Conservation (phyloP, 2,797 vertebrate genomes). For the Tokudaia muenninki region DNA sequence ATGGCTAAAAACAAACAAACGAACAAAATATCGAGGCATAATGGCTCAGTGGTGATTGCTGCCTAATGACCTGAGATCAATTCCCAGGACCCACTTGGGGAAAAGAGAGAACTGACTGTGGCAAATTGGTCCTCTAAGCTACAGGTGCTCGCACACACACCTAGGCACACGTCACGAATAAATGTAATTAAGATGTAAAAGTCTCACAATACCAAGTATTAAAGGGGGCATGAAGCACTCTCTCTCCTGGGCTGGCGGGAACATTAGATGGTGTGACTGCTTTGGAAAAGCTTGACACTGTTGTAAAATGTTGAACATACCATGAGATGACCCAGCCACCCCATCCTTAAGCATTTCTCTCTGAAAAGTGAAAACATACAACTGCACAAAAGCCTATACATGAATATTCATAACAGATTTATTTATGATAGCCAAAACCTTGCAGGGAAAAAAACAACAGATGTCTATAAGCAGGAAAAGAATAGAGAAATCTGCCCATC, state of each 20-base stretch:
- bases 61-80: background rate
- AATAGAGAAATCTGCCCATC: background rate
- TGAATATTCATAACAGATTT: background rate
- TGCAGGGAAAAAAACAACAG: background rate
- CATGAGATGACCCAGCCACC: background rate
- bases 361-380: background rate
- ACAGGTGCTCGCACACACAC: background rate
- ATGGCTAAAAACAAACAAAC: background rate
- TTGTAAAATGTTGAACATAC: background rate
- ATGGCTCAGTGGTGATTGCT: background rate
- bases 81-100: background rate
- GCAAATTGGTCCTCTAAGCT: background rate
- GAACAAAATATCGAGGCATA: background rate
- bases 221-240: background rate
- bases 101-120: background rate
- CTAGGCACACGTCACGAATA: background rate
- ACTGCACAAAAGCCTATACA: background rate
- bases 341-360: background rate
- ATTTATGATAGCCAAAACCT: slow-evolving; percentile 28
- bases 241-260: background rate
- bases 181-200: background rate
- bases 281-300: background rate
- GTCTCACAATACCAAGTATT: background rate
- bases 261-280: background rate
- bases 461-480: background rate